Percentiles rank a stretch among this genome's conserved stretches.
Evolutionary conservation across 92 coral and sea anemone genomes (phyloP).

Genomic region (Paragorgia papillata): DNA sequence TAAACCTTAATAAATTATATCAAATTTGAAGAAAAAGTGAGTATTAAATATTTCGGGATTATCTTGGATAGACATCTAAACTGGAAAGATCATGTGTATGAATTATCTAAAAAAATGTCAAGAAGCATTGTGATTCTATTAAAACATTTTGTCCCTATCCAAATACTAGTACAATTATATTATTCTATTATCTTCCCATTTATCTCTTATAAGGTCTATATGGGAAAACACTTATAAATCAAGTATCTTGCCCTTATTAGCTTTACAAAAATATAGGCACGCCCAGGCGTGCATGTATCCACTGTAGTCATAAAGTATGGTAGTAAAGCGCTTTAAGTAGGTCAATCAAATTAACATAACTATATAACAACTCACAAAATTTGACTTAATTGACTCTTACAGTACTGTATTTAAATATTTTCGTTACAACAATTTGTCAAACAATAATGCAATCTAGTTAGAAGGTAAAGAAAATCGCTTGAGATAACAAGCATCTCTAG

Average conservation of each 20-base stretch:
- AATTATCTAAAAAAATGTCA: conserved; percentile 11
- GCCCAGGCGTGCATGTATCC: no score
- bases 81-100: neutral
- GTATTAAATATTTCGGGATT: conserved; percentile 10
- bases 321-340: no score
- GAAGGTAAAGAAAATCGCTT: no score
- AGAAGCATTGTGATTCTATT: conserved; percentile 1
- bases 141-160: conserved; percentile 6
- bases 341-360: no score
- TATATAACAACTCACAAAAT: no score
- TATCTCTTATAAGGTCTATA: neutral
- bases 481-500: no score
- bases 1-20: conserved; percentile 4
- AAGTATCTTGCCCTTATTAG: neutral
- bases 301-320: no score
- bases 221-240: conserved; percentile 2
- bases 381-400: no score
- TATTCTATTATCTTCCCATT: neutral
- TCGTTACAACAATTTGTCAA: no score
- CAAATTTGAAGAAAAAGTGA: neutral
- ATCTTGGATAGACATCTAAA: conserved; percentile 6
- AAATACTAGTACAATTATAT: neutral
- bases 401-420: no score
- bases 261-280: neutral
- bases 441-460: no score